Evolutionary conservation across 2,797 vertebrate species (phyloP), one percentile per base, ranked within the genome.

Genomic region (Myiothlypis coronata): DNA sequence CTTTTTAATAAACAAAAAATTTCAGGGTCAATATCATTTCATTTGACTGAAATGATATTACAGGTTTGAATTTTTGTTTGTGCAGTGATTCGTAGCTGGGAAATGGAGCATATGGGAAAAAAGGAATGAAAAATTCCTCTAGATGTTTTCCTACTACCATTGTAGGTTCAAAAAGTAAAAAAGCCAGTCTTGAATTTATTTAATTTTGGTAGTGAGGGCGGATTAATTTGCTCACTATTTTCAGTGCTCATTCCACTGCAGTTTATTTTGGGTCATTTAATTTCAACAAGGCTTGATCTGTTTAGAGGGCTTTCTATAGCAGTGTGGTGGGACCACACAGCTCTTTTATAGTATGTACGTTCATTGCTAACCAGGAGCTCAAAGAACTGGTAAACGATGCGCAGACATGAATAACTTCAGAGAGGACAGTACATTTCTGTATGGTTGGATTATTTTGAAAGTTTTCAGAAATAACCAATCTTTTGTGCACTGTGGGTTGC

Each of bases 221-320:
- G 52, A 83, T 91, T 91, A 91, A 88, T 94, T 72, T 81, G 43
- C 61, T 91, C 32, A 11, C 74, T 93, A 69, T 94, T 94, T 91
- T 91, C 91, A 67, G 67, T 83, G 72, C 70, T 96, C 83, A 90
- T 95, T 95, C 93, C 80, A 44, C 59, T n/a, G 80, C 15, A 6
- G 93, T 91, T 95, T 96, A 89, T 96, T 96, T 96, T 94, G 93
- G 95, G 95, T 95, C 95, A 91, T 96, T 96, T 95, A 50, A 84
- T 93, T 96, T 95, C 94, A 95, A 96, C 96, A 96, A 96, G 93
- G 88, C 94, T 79, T 79, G 80, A 86, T 95, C 88, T 96, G 94
- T 96, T 93, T 84, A 86, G 85, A 78, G 41, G 2, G 1, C 59
- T 90, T 92, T 94, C 94, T 95, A 43, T 88, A 94, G 94, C 60